Conservation (phyloP, 2,888 invertebrate species). For the Eupithecia tripunctaria region DNA sequence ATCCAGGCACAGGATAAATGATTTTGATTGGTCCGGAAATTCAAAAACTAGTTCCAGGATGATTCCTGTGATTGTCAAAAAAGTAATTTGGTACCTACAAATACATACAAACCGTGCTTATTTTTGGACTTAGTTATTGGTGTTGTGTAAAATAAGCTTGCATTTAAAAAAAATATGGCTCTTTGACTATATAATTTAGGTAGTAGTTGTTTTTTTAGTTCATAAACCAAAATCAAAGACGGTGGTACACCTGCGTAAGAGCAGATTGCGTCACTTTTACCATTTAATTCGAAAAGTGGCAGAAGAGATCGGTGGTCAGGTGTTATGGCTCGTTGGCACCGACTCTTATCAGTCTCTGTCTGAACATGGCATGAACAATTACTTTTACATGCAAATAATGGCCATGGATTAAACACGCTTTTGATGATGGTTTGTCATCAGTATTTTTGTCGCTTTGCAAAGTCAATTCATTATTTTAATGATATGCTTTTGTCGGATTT, state of each 20-base stretch:
- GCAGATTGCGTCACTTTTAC: not conserved
- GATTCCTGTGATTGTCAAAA: no score
- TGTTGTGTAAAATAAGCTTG: not conserved
- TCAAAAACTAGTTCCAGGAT: no score
- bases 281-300: not conserved
- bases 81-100: no score
- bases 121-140: not conserved
- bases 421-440: slow-evolving; percentile 11
- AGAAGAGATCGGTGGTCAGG: not conserved
- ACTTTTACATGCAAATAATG: slow-evolving; percentile 6
- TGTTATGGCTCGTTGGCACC: not conserved
- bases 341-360: slow-evolving; percentile 16
- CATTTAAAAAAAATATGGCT: not conserved
- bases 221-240: not conserved
- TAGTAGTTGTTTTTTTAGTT: not conserved
- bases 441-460: not conserved
- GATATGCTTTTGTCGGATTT: slow-evolving; percentile 7
- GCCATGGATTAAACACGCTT: not conserved
- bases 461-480: slow-evolving; percentile 15
- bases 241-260: not conserved
- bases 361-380: slow-evolving; percentile 25
- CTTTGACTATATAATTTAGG: not conserved
- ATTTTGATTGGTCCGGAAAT: no score
- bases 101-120: no score
- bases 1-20: no score